phyloP scores from a whole-genome alignment of 2,888 invertebrate genomes.

The Petrolisthes manimaculis region DNA sequence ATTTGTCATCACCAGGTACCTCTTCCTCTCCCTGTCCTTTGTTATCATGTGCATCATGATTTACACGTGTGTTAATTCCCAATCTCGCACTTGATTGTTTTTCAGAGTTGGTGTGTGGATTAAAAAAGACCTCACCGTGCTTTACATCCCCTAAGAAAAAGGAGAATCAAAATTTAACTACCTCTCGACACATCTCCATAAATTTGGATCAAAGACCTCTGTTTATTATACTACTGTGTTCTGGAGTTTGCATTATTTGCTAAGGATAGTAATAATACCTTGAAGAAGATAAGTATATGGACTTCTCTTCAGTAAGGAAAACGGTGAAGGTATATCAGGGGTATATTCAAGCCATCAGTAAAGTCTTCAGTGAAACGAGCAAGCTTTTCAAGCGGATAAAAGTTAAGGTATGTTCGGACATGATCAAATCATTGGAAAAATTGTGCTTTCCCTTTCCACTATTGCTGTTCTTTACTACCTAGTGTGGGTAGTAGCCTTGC shows the following conservation, averaged over 20 bases:
- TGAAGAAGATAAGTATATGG: no score
- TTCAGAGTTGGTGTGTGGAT: constrained; percentile 44
- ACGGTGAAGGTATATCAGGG: no score
- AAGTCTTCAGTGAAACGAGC: no score
- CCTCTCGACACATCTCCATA: not conserved
- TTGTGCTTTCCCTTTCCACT: constrained; percentile 45
- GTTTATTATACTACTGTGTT: not conserved
- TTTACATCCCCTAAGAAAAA: not conserved
- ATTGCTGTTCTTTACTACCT: constrained; percentile 46
- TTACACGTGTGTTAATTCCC: constrained; percentile 56
- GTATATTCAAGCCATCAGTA: no score
- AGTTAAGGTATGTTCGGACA: constrained; percentile 46
- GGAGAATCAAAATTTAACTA: not conserved
- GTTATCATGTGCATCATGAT: constrained; percentile 54
- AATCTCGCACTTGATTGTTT: constrained; percentile 47
- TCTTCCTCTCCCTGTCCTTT: constrained; percentile 47
- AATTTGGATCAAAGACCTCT: not conserved
- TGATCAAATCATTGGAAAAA: constrained; percentile 51
- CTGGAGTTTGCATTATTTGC: not conserved
- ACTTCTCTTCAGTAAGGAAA: no score
- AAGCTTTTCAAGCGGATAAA: not conserved
- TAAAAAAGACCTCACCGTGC: constrained; percentile 7
- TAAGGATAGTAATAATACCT: no score
- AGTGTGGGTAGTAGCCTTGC: constrained; percentile 50
- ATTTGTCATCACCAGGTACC: constrained; percentile 45